Base-by-base conservation (phyloP, 2,797 vertebrate genomes). In the Anniella stebbinsi region DNA sequence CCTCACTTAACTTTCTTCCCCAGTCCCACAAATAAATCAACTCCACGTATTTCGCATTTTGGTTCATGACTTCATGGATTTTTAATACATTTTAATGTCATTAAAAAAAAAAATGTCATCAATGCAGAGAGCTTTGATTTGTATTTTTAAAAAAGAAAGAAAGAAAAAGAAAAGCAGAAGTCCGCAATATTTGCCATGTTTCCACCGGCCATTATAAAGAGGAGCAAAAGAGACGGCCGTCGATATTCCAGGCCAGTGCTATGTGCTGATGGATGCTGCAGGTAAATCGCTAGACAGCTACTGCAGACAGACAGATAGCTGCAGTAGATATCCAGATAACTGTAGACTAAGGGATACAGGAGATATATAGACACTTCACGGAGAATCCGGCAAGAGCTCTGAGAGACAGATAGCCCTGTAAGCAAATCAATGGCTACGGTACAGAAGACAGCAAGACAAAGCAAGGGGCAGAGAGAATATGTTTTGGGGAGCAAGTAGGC, bases 381-480 rank as follows among this genome's bases (percentile, higher is more conserved):
- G 93, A 86, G 88, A 92, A 94, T 92, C 3, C 0, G 89, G 76
- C 94, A 91, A 84, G 41, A 84, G 80, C 73, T 51, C 80, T 73
- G 51, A 38, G 9, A 87, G 91, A 89, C 54, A 41, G 80, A 96
- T 96, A 86, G 94, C 95, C 89, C 90, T 89, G 87, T 0, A 45
- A 72, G 92, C 94, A 94, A 92, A 96, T 96, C 96, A 90, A 96
- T 96, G 94, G 78, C 81, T 51, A 23, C 90, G 76, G 91, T 48
- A 87, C 93, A 87, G 90, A 85, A 91, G 93, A 94, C 91, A 92
- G 88, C 66, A 95, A 95, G 96, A 96, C 63, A 94, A 91, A 96
- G 80, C 1, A 77, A 89, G 92, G 76, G 87, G 90, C 83, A 87
- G 73, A 1, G 33, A 45, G 88, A 93, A 94, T 86, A 80, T 80